Conservation (phyloP, 1,140 invertebrate genomes). For the Drosophila kohkoa region DNA sequence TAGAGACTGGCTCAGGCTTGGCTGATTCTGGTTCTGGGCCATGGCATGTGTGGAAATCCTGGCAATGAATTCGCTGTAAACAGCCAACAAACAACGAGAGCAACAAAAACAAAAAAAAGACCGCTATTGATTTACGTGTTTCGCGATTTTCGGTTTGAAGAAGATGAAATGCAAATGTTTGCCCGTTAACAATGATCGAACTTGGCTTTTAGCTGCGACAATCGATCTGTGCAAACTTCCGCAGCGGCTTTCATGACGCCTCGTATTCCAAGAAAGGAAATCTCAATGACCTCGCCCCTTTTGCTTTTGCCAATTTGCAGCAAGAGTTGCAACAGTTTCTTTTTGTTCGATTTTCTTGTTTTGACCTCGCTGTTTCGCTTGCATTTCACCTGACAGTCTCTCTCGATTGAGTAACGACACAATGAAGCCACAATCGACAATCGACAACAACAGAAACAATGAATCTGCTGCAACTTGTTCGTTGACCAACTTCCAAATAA, state of each 20-base stretch:
- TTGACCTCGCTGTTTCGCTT: constrained; percentile 22
- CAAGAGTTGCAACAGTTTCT: constrained; percentile 6
- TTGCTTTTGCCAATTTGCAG: constrained; percentile 3
- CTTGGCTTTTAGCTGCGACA: constrained; percentile 15
- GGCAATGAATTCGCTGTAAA: constrained; percentile 35
- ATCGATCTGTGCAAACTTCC: constrained; percentile 59
- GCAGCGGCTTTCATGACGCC: constrained; percentile 17
- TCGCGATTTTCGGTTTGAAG: not conserved
- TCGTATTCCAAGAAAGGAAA: constrained; percentile 45
- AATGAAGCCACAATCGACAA: not conserved
- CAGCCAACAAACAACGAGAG: not conserved
- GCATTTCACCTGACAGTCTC: constrained; percentile 19
- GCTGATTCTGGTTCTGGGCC: constrained; percentile 45
- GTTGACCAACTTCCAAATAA: constrained; percentile 39
- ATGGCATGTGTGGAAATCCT: constrained; percentile 40
- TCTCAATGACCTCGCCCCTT: constrained; percentile 24
- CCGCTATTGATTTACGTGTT: constrained; percentile 7
- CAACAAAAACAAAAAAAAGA: not conserved
- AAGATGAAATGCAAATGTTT: constrained; percentile 68
- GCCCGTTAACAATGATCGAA: constrained; percentile 13
- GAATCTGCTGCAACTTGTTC: constrained; percentile 9
- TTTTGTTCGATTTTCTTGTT: not conserved
- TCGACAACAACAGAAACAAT: not conserved
- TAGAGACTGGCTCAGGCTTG: not conserved
- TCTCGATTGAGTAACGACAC: not conserved